Percentiles rank a stretch among this genome's conserved stretches.
Conservation (phyloP, 2,797 vertebrate genomes). For the Neosilurus hyrtlii region DNA sequence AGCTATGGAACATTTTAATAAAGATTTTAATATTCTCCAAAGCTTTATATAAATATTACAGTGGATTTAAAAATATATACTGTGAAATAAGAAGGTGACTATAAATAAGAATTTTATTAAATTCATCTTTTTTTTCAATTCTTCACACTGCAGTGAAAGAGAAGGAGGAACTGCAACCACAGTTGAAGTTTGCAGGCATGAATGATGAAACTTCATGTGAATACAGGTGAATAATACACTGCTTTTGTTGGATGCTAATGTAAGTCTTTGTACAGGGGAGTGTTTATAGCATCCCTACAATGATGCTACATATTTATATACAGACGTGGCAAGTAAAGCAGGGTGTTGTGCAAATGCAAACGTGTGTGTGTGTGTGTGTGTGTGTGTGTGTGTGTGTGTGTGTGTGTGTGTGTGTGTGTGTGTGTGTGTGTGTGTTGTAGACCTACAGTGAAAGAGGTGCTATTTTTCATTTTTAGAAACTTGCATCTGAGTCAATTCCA, state of each 20-base stretch:
- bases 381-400: no score
- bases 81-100: slow-evolving; percentile 5
- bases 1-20: no score
- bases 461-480: no score
- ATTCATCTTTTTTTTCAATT: slow-evolving; percentile 42
- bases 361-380: no score
- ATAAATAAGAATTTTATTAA: not conserved
- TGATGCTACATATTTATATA: slow-evolving; percentile 59
- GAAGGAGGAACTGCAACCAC: slow-evolving; percentile 86
- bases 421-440: no score
- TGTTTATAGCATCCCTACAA: slow-evolving; percentile 48
- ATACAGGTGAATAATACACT: slow-evolving; percentile 81
- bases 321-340: no score
- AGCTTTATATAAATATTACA: slow-evolving; percentile 3
- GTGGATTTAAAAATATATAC: slow-evolving; percentile 1
- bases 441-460: no score
- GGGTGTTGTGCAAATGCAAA: no score
- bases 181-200: slow-evolving; percentile 79
- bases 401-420: no score
- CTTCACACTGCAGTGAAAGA: slow-evolving; percentile 83
- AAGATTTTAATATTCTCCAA: not conserved
- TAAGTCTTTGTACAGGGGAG: slow-evolving; percentile 40
- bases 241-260: not conserved
- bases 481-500: no score
- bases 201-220: slow-evolving; percentile 87